These are phyloP conservation scores for Oreochromis aureus DNA, from an alignment of 2,113 vertebrate genomes.

Conservation along the genomic window DNA sequence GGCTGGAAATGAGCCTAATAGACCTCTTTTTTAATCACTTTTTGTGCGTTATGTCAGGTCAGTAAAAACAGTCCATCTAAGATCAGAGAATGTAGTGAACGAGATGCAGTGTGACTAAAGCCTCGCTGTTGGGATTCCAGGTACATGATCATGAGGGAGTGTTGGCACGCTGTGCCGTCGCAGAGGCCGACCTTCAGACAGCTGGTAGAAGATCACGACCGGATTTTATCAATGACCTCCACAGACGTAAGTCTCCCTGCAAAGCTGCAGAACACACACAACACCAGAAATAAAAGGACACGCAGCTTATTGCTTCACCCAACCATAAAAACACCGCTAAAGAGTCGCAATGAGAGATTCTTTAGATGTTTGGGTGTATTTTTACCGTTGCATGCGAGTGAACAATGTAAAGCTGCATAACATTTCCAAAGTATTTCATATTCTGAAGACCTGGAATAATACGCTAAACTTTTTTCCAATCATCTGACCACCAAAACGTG, in stretches of 20 bases:
- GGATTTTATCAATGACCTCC: conserved; percentile 88
- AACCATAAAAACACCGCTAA: neutral
- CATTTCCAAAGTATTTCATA: neutral
- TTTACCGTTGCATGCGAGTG: neutral
- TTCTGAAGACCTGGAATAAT: neutral
- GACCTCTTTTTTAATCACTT: neutral
- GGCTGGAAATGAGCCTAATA: rapidly evolving
- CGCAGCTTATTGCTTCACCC: neutral
- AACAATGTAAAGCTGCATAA: neutral
- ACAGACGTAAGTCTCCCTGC: conserved; percentile 80
- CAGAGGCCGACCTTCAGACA: conserved; percentile 97
- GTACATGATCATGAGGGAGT: conserved; percentile 98
- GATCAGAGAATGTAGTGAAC: neutral
- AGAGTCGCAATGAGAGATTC: neutral
- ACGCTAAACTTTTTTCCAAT: neutral
- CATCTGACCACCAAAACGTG: neutral
- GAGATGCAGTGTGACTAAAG: neutral
- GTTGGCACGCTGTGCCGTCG: conserved; percentile 91
- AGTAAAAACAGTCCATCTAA: too few relatives aligned
- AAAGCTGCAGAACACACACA: neutral
- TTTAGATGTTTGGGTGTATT: neutral
- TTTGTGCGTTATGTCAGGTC: neutral
- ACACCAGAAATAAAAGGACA: neutral
- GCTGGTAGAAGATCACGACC: conserved; percentile 93
- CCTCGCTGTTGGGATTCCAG: conserved; percentile 57